Evolutionary conservation across 2,113 vertebrate genomes (phyloP).

Genomic region (Gavialis gangeticus): DNA sequence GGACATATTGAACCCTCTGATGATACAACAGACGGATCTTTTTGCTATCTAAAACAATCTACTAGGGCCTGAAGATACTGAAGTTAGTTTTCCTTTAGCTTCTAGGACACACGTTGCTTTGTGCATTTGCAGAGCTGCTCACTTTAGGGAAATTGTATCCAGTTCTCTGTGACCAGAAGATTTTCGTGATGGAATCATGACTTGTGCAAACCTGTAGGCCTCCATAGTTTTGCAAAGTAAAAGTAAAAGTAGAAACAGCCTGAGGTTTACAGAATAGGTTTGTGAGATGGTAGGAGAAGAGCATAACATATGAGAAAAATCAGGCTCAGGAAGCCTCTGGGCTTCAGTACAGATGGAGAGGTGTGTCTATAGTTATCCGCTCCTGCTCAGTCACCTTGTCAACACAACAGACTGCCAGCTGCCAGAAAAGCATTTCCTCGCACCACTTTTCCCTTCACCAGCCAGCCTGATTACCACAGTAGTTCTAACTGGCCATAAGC

Average conservation of each 20-base stretch:
- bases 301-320: rapidly evolving
- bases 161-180: neutral
- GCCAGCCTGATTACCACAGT: neutral
- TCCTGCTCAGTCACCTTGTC: neutral
- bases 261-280: neutral
- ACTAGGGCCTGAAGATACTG: neutral
- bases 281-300: neutral
- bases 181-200: neutral
- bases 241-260: neutral
- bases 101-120: neutral
- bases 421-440: too few relatives aligned
- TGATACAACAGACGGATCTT: neutral
- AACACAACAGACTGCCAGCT: rapidly evolving
- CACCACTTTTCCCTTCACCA: neutral
- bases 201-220: neutral
- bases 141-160: neutral
- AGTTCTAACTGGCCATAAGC: neutral
- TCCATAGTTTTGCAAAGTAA: neutral
- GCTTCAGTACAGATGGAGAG: neutral
- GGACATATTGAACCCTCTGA: neutral
- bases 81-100: neutral
- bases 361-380: neutral
- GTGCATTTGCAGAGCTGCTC: neutral
- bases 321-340: neutral
- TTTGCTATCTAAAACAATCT: neutral